Conservation (phyloP, 1,140 invertebrate species). For the Drosophila guanche region DNA sequence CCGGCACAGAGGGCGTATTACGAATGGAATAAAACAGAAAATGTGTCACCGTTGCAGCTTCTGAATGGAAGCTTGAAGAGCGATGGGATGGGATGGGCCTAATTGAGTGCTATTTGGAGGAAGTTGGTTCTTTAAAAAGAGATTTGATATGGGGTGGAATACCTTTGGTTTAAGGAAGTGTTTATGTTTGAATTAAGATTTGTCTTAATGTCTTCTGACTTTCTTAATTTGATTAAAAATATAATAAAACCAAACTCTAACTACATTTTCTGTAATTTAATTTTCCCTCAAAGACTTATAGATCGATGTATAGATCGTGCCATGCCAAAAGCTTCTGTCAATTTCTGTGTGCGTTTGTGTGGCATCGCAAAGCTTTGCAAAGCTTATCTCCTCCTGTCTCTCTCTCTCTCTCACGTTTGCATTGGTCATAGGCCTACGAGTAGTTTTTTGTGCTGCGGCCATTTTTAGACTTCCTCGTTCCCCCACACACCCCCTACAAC, state of each 20-base stretch:
- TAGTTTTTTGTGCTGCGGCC: slow-evolving; percentile 31
- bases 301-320: slow-evolving; percentile 21
- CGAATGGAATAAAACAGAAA: slow-evolving; percentile 1
- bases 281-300: slow-evolving; percentile 2
- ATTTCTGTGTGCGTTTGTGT: slow-evolving; percentile 33
- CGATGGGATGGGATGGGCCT: neutral
- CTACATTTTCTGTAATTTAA: no score
- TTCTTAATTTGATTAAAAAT: neutral
- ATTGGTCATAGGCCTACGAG: slow-evolving; percentile 21
- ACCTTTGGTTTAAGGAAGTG: slow-evolving; percentile 1
- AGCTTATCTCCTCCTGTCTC: slow-evolving; percentile 9
- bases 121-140: neutral
- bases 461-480: slow-evolving; percentile 71
- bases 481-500: no score
- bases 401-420: slow-evolving; percentile 19
- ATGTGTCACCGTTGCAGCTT: slow-evolving; percentile 34
- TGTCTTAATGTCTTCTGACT: neutral
- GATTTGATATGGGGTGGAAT: neutral
- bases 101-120: no score
- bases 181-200: neutral
- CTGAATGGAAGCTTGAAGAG: neutral
- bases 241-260: neutral
- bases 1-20: neutral
- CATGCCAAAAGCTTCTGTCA: slow-evolving; percentile 18
- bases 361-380: slow-evolving; percentile 20